phyloP scores from a whole-genome alignment of 2,113 vertebrate genomes.

The Embiotoca jacksoni region DNA sequence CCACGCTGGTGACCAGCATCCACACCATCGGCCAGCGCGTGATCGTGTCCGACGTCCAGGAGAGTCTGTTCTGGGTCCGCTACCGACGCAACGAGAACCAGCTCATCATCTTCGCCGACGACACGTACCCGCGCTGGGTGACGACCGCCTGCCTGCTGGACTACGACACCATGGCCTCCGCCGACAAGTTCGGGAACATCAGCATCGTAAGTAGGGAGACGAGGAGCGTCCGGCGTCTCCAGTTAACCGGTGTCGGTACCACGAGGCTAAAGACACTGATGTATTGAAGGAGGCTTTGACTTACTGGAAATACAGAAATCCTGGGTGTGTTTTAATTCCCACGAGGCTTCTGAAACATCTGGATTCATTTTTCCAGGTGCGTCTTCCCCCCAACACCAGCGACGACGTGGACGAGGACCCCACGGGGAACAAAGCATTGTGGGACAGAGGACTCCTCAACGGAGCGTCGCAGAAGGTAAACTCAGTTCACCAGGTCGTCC shows the following conservation, averaged over 20 bases:
- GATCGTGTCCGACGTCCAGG: constrained; percentile 95
- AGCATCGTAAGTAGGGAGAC: constrained; percentile 85
- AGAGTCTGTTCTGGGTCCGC: constrained; percentile 98
- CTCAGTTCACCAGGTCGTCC: background rate
- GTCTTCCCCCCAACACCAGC: constrained; percentile 95
- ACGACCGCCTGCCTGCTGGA: constrained; percentile 95
- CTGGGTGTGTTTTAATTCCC: too few relatives aligned
- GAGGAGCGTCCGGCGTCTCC: background rate
- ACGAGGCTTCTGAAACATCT: too few relatives aligned
- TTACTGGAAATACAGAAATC: too few relatives aligned
- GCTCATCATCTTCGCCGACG: constrained; percentile 98
- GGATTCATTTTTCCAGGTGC: constrained; percentile 84
- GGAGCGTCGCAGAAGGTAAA: constrained; percentile 98
- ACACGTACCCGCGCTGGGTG: constrained; percentile 97
- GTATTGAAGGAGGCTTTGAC: too few relatives aligned
- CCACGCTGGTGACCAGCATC: constrained; percentile 96
- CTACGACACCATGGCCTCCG: constrained; percentile 96
- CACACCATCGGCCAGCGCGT: constrained; percentile 96
- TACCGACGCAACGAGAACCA: constrained; percentile 98
- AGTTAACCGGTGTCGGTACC: background rate
- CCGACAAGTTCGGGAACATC: constrained; percentile 99
- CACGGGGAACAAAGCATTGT: constrained; percentile 98
- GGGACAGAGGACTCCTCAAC: constrained; percentile 97
- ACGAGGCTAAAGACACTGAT: too few relatives aligned
- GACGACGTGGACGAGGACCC: constrained; percentile 99